These are phyloP conservation scores for Coreius guichenoti DNA, from an alignment of 2,797 vertebrate species.

Conservation along the genomic window DNA sequence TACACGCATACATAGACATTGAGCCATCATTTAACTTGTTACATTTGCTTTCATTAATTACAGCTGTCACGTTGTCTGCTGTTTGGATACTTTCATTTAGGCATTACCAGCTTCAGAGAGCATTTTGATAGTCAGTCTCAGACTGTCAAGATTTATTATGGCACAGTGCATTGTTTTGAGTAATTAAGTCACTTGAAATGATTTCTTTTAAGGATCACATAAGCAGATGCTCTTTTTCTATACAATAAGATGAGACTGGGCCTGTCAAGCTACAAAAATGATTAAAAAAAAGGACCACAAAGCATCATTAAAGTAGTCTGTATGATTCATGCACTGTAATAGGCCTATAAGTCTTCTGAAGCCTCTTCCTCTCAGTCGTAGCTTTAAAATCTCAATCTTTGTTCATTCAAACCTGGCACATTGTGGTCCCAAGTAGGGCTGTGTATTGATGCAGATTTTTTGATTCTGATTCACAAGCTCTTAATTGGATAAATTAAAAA, in stretches of 20 bases:
- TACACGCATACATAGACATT: conserved; percentile 8
- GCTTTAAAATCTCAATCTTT: not conserved
- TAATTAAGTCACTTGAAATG: conserved; percentile 9
- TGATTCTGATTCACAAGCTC: not conserved
- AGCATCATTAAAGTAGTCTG: not conserved
- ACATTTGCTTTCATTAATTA: conserved; percentile 49
- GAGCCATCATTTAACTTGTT: conserved; percentile 37
- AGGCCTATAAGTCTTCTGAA: not conserved
- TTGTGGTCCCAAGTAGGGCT: not conserved
- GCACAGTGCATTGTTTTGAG: not conserved
- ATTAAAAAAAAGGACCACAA: not conserved
- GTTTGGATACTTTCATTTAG: conserved; percentile 15
- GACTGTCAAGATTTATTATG: not conserved
- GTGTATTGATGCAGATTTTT: not conserved
- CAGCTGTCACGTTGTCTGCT: conserved; percentile 5
- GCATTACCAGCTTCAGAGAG: not conserved
- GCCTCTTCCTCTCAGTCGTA: not conserved
- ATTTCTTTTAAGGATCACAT: not conserved
- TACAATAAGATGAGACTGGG: not conserved
- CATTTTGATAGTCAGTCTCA: not conserved
- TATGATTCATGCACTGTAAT: conserved; percentile 7
- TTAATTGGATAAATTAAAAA: not conserved
- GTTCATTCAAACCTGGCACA: not conserved
- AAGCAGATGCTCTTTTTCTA: conserved; percentile 8
- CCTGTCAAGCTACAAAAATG: not conserved